Conservation (phyloP, 2,888 invertebrate species). For the Brachycybe producta region DNA sequence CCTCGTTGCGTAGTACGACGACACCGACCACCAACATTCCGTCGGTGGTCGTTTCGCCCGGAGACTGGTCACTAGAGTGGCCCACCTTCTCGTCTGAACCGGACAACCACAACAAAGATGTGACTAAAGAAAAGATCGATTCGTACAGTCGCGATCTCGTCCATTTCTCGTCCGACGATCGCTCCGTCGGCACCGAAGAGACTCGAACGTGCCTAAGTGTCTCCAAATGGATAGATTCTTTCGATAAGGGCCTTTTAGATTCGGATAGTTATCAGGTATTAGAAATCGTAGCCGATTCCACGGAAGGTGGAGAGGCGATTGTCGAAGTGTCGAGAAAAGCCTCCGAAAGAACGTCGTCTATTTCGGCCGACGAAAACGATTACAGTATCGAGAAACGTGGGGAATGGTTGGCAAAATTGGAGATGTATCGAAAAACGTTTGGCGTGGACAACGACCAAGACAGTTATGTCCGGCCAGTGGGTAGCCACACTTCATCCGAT, state of each 20-base stretch:
- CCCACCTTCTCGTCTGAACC: conserved; percentile 8
- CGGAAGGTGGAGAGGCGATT: background rate
- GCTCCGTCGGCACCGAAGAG: too few relatives aligned
- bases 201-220: background rate
- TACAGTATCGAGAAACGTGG: conserved; percentile 2
- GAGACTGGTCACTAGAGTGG: conserved; percentile 12
- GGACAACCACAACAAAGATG: background rate
- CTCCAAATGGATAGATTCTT: background rate
- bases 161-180: too few relatives aligned
- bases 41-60: background rate
- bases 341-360: background rate
- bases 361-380: conserved; percentile 5
- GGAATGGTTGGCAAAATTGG: conserved; percentile 15
- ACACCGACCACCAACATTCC: conserved; percentile 4
- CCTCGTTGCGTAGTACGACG: conserved; percentile 3
- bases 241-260: background rate
- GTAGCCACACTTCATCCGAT: background rate
- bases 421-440: conserved; percentile 15
- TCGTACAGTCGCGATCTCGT: background rate
- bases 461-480: background rate
- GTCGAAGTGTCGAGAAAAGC: background rate
- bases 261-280: background rate
- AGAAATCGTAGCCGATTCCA: background rate
- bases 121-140: background rate
- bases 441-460: conserved; percentile 4